Base-by-base conservation (phyloP, 2,888 invertebrate genomes). In the Ctenicera cuprea region DNA sequence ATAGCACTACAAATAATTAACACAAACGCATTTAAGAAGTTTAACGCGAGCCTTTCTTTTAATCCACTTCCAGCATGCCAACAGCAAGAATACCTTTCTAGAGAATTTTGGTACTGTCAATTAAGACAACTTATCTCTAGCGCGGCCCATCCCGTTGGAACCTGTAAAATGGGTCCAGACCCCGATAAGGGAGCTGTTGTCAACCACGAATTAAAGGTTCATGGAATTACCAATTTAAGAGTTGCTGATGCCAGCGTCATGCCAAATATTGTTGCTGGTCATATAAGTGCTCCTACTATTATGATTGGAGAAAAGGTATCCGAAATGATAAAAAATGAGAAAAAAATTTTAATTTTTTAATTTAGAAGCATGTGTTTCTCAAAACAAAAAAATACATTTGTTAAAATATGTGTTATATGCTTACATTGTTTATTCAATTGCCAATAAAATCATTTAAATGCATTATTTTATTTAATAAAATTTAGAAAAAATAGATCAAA, bases 11-110 rank as follows among this genome's bases (percentile, higher is more conserved):
- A 77, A 1, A 66, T 83, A 26, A 37, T 75, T 0, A 70, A 83
- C n/a, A 91, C 92, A 1, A 87, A 89, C 2, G 89, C 92, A 0
- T 91, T 94, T 84, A 89, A 90, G 81, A 87, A 86, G 18, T 88
- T 90, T 20, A 91, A 91, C 0, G 87, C 92, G 0, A 87, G 84
- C 14, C 79, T 92, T 3, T 84, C 90, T 61, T 90, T 89, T 33
- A 88, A 88, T 1, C 85, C 87, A 1, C 88, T 88, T 73, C 89
- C 90, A 0, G 89, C 88, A 0, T 91, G 90, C 75, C 69, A 43
- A 4, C 50, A 68, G 0, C 82, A 84, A 16, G 80, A 82, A 11
- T 87, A 87, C 65, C 64, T 72, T 12, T 83, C 84, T 11, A 87
- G 87, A 54, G 85, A 87, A 16, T 90, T 88, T 72, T 89, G 88